Base-by-base conservation (phyloP, 2,888 invertebrate genomes). In the Tetramorium bicarinatum region DNA sequence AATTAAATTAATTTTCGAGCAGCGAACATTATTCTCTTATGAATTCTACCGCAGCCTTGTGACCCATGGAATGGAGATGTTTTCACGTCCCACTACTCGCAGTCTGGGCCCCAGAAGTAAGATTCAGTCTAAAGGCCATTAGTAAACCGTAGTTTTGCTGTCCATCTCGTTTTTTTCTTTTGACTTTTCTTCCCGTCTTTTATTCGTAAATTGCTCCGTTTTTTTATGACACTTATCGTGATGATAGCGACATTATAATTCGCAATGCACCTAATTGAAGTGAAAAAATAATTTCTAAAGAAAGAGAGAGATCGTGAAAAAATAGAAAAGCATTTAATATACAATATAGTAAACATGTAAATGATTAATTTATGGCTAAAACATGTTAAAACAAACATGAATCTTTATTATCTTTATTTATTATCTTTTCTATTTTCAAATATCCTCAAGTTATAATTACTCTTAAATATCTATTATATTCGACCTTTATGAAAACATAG, bases 1-100 rank as follows among this genome's bases (percentile, higher is more conserved):
- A 94, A 94, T 94, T 94, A 93, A 94, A 94, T 94, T 93, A 93
- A 94, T 94, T 94, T 92, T 89, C 92, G 89, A 90, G 88, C 89
- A 90, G 87, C 92, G 90, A 89, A 90, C 93, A 93, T 93, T 93
- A 93, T 88, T 94, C 93, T 93, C 92, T 91, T 93, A 93, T 93
- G 93, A 93, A 94, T 93, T 93, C 93, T 90, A 82, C 83, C 87
- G 85, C 88, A 72, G 88, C 89, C 87, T 89, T 88, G 86, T 89
- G 91, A 85, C 84, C 91, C 87, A 86, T 77, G 85, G 88, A 91
- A 93, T 93, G 92, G 92, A 93, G 93, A 92, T 93, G 93, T 93
- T 93, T 90, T 91, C 92, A 87, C 91, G 89, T 92, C 88, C 85
- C 86, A 75, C 84, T 82, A 82, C 85, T 84, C 85, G 80, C 77